A percentile compares a stretch with the other conserved stretches of the same genome.
Evolutionary conservation across 53 echinoderm and acorn worm genomes (phyloP).

Genomic region (Apostichopus leukothele): DNA sequence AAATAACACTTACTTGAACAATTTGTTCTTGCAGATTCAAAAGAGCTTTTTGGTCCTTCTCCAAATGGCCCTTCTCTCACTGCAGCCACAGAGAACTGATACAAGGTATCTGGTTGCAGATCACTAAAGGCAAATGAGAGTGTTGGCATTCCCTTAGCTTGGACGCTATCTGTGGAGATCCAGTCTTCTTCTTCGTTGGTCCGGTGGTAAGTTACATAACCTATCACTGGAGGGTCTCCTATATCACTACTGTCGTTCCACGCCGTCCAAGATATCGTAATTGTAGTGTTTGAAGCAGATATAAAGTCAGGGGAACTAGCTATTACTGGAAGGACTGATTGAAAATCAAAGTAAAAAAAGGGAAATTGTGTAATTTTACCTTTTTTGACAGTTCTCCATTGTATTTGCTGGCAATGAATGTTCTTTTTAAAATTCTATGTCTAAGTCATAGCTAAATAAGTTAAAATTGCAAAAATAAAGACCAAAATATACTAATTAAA

Average conservation of each 20-base stretch:
- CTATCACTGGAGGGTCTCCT: conserved; percentile 13
- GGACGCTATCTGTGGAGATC: not conserved
- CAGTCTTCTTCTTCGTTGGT: not conserved
- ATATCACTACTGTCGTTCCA: not conserved
- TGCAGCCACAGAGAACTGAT: conserved; percentile 1
- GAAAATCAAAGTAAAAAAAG: not conserved
- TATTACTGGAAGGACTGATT: not conserved
- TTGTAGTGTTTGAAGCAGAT: not conserved
- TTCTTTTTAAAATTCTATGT: too few species aligned
- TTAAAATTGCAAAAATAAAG: too few species aligned
- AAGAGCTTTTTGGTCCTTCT: not conserved
- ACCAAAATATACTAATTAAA: too few species aligned
- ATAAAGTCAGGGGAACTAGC: not conserved
- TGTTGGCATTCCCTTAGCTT: too few species aligned
- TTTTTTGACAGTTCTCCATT: too few species aligned
- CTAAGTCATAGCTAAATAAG: too few species aligned
- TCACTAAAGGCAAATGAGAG: not conserved
- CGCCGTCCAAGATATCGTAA: not conserved
- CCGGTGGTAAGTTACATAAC: not conserved
- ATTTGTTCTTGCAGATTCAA: not conserved
- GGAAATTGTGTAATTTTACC: too few species aligned
- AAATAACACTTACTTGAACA: not conserved
- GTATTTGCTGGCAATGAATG: too few species aligned
- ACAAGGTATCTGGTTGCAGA: not conserved
- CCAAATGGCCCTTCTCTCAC: not conserved